phyloP scores from a whole-genome alignment of 2,797 vertebrate species.

The Semaprochilodus insignis region DNA sequence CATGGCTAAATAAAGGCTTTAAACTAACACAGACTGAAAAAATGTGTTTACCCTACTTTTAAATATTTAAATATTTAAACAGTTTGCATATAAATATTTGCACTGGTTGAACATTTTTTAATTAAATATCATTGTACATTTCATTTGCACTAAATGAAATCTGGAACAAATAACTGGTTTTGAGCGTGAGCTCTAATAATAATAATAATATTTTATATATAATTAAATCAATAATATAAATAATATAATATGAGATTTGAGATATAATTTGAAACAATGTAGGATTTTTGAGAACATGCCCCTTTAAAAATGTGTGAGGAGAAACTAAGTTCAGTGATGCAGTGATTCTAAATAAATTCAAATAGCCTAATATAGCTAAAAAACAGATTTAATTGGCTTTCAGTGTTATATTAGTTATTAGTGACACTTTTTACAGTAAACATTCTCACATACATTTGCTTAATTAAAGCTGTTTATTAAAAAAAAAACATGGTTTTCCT shows the following conservation, averaged over 20 bases:
- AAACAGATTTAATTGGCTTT: too few relatives aligned
- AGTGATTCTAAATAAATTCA: neutral
- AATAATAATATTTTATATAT: too few relatives aligned
- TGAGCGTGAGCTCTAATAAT: too few relatives aligned
- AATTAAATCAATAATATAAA: too few relatives aligned
- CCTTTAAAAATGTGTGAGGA: too few relatives aligned
- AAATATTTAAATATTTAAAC: conserved; percentile 29
- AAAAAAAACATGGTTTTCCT: too few relatives aligned
- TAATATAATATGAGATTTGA: too few relatives aligned
- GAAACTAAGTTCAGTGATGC: too few relatives aligned
- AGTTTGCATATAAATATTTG: neutral
- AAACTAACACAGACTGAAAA: neutral
- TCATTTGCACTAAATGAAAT: too few relatives aligned
- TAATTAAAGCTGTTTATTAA: neutral
- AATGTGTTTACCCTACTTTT: neutral
- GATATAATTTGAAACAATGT: too few relatives aligned
- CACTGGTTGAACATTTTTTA: neutral
- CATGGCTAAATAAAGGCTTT: conserved; percentile 30
- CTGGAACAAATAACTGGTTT: too few relatives aligned
- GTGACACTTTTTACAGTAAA: neutral
- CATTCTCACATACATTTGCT: neutral
- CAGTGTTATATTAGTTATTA: neutral
- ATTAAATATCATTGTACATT: neutral
- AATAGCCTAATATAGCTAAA: neutral
- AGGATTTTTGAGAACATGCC: too few relatives aligned